A percentile compares a stretch with the other conserved stretches of the same genome.
These are phyloP conservation scores for Anguilla anguilla DNA, from an alignment of 2,797 vertebrate genomes.

Conservation along the genomic window DNA sequence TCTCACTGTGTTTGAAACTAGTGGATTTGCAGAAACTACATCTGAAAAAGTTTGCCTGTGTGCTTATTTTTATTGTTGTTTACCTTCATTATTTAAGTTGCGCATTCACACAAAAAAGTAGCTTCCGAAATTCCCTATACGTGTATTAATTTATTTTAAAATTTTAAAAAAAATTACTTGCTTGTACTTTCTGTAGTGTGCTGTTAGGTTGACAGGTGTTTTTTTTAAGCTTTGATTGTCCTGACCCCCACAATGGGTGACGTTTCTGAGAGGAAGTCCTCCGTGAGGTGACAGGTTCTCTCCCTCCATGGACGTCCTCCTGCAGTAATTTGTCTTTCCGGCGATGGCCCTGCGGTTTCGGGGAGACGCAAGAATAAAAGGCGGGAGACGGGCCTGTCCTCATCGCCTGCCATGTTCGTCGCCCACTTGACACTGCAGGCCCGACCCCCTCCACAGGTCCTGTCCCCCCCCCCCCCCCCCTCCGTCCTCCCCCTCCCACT, in stretches of 20 bases:
- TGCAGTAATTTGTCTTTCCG: constrained; percentile 92
- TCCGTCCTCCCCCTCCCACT: constrained; percentile 59
- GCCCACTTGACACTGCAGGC: constrained; percentile 86
- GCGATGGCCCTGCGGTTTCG: constrained; percentile 81
- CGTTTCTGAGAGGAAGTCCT: constrained; percentile 71
- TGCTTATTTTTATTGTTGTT: neutral
- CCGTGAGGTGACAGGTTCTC: constrained; percentile 82
- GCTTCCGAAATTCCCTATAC: neutral
- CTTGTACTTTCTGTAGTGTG: constrained; percentile 38
- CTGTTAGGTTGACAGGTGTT: constrained; percentile 53
- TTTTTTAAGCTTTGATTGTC: constrained; percentile 60
- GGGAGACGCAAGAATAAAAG: constrained; percentile 81
- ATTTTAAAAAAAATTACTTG: neutral
- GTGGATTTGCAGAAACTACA: neutral
- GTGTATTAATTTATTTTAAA: neutral
- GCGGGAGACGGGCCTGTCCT: constrained; percentile 80
- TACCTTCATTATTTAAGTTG: neutral
- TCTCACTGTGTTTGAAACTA: neutral
- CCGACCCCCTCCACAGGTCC: constrained; percentile 72
- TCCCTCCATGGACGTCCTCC: constrained; percentile 79
- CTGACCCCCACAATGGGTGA: constrained; percentile 69
- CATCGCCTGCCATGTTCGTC: constrained; percentile 94
- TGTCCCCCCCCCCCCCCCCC: constrained; percentile 78
- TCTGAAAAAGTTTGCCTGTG: neutral
- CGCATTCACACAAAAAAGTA: neutral